phyloP scores from a whole-genome alignment of 2,113 vertebrate genomes.

The Puntigrus tetrazona region DNA sequence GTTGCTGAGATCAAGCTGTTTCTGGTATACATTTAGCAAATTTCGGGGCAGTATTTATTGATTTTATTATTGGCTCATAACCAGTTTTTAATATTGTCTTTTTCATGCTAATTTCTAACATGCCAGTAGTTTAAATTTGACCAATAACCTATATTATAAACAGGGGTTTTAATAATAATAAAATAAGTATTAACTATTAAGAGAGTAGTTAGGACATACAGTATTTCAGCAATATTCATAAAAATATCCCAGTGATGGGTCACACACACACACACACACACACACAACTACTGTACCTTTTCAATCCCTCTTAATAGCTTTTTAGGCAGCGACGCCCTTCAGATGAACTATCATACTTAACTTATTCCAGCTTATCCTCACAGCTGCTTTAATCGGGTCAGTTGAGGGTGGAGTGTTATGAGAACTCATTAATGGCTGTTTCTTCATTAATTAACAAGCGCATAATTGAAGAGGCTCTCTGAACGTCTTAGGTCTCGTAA shows the following conservation, averaged over 20 bases:
- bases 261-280: background rate
- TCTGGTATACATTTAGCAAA: background rate
- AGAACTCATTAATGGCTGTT: conserved; percentile 36
- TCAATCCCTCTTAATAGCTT: background rate
- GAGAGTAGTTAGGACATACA: background rate
- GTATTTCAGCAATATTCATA: background rate
- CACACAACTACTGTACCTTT: background rate
- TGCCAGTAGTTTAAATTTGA: background rate
- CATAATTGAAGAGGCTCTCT: conserved; percentile 15
- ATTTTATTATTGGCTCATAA: background rate
- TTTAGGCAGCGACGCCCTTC: background rate
- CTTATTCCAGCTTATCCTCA: background rate
- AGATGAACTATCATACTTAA: background rate
- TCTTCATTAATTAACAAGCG: conserved; percentile 29
- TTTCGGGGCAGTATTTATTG: background rate
- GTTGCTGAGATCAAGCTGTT: too few species aligned
- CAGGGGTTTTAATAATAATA: background rate
- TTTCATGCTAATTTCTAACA: background rate
- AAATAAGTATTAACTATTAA: background rate
- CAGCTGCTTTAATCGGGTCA: conserved; percentile 15
- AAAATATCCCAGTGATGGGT: background rate
- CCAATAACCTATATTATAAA: background rate
- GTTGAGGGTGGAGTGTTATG: background rate
- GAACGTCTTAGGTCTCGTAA: background rate
- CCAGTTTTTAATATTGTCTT: too few species aligned